Evolutionary conservation across 2,888 invertebrate genomes (phyloP), one percentile per base, ranked within the genome.

Genomic region (Siphlonurus alternatus): DNA sequence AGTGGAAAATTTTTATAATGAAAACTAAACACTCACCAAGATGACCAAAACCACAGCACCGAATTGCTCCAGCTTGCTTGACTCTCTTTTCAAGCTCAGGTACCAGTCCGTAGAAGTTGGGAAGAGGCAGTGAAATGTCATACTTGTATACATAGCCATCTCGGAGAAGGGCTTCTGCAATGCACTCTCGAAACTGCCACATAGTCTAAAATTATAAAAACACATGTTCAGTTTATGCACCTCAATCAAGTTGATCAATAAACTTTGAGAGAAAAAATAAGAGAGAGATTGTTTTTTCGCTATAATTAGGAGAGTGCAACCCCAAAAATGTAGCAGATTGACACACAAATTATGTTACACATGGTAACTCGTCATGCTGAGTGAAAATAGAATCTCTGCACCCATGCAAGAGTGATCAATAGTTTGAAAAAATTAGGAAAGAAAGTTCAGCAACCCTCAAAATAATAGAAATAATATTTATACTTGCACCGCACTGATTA

Each of bases 91-190:
- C 77, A 74, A 93, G 80, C 25, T 81, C 81, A 20, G 86, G 83
- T 2, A 96, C 89, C 56, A 96, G 78, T 20, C 86, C 83, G 75
- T 98, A 98, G 76, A 93, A 97, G 64, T 86, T 76, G 7, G 81
- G 76, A 53, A 90, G 76, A 0, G 97, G 97, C 65, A 98, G 74
- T 0, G 97, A 96, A 2, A 99, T 83, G 74, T 99, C 99, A 74
- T 97, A 97, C 74, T 97, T 97, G 76, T 90, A 96, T 62, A 90
- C 86, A 76, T 93, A 95, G 5, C 96, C 96, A 69, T 91, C 90
- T 10, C 77, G 74, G 65, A 88, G 73, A 18, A 90, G 80, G 0
- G 88, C 86, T 66, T 86, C 87, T 0, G 93, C 83, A 60, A 96
- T 87, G 65, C 87, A 80, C 76, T 97, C 97, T 56, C 97, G 81